A percentile compares a stretch with the other conserved stretches of the same genome.
Evolutionary conservation across 2,888 invertebrate genomes (phyloP).

Genomic region (Tenthredo scrophulariae): DNA sequence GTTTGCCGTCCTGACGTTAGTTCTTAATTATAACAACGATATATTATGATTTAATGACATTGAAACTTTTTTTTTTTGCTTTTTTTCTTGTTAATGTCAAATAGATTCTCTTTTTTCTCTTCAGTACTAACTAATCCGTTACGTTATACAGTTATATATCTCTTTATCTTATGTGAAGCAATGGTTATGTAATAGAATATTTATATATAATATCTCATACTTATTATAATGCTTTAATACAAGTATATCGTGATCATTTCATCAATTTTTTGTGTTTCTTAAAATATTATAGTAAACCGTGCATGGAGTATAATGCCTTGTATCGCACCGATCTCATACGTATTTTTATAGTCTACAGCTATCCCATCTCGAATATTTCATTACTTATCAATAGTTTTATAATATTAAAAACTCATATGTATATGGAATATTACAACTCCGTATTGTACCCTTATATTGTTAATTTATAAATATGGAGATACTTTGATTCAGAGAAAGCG

Average conservation of each 20-base stretch:
- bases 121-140: conserved; percentile 57
- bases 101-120: conserved; percentile 31
- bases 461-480: conserved; percentile 35
- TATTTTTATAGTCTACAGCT: conserved; percentile 29
- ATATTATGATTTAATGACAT: conserved; percentile 55
- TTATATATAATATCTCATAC: background rate
- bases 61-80: conserved; percentile 44
- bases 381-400: conserved; percentile 16
- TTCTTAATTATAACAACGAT: conserved; percentile 50
- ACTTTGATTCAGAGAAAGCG: conserved; percentile 63
- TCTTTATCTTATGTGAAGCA: conserved; percentile 39
- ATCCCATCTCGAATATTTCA: conserved; percentile 29
- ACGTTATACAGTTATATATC: conserved; percentile 51
- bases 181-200: conserved; percentile 20
- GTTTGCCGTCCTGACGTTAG: conserved; percentile 37
- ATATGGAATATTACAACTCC: conserved; percentile 32
- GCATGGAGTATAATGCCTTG: conserved; percentile 60
- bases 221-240: conserved; percentile 53
- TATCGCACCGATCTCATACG: conserved; percentile 44
- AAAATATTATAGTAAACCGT: conserved; percentile 59
- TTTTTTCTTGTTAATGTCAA: conserved; percentile 47
- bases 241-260: conserved; percentile 47
- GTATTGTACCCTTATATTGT: conserved; percentile 19
- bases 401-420: conserved; percentile 38
- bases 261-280: conserved; percentile 24